Base-by-base conservation (phyloP, 2,797 vertebrate species). In the Galagoides demidoff region DNA sequence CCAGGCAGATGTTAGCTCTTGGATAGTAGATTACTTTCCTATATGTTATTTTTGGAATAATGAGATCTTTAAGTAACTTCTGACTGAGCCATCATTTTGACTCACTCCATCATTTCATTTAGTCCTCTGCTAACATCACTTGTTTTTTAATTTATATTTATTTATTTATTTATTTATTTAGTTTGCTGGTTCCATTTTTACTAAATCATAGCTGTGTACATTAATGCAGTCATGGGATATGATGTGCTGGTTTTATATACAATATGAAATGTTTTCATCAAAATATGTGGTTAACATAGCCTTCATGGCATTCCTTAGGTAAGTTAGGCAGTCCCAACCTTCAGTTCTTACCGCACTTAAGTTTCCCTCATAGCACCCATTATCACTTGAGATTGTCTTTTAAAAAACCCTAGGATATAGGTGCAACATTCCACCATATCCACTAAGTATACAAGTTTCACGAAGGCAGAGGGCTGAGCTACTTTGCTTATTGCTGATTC, bases 11-110 rank as follows among this genome's bases (percentile, higher is more conserved):
- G n/a, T 31, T 77, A 77, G 9, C 45, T 88, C 22, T 73, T 88
- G 23, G 23, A 52, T 20, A 31, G 39, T 82, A 81, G 13, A 61
- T 63, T 74, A 29, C 22, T 90, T 88, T 45, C 3, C 57, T 55
- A 45, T 87, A 11, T 23, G 8, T 81, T 89, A 92, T 57, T 96
- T 95, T 85, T 71, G 13, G 29, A 92, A 14, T n/a, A 55, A 68
- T 61, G 66, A 81, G 6, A 63, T 89, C 34, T 76, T 95, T 90
- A 61, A 74, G 43, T 94, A 92, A 55, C 55, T 90, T 25, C 82
- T 45, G 23, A 59, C 20, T 0, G 0, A 63, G 68, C 37, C 55
- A 20, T 43, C 55, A 55, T 64, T 89, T 95, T 94, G 57, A 94
- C 63, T 89, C 61, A 10, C 13, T 84, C 79, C 14, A 25, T 76